Conservation (phyloP, 2,888 invertebrate genomes). For the Carcina quercana region DNA sequence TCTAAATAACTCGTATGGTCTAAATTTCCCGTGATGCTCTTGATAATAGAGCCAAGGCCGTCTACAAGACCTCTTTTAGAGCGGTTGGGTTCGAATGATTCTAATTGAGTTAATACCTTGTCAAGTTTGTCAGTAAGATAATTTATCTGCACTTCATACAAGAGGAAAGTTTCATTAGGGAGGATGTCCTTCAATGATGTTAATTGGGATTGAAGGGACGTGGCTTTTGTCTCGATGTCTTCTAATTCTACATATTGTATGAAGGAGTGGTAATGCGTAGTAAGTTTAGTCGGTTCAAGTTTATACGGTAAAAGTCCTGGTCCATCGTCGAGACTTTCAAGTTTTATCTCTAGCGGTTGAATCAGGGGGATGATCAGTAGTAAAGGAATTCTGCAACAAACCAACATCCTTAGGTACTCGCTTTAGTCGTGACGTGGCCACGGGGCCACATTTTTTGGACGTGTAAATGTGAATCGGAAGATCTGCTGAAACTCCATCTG, state of each 20-base stretch:
- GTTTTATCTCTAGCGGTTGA: constrained; percentile 7
- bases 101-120: neutral
- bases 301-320: constrained; percentile 8
- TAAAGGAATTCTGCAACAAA: constrained; percentile 22
- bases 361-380: neutral
- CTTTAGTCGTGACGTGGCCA: constrained; percentile 19
- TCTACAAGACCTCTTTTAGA: constrained; percentile 7
- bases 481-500: constrained; percentile 18
- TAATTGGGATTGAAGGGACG: neutral
- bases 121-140: constrained; percentile 1
- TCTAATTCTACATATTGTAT: constrained; percentile 5
- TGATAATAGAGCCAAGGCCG: constrained; percentile 18
- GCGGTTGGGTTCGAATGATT: constrained; percentile 1
- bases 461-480: constrained; percentile 24
- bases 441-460: constrained; percentile 15
- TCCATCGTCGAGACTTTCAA: constrained; percentile 9
- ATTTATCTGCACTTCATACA: constrained; percentile 6
- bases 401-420: constrained; percentile 13
- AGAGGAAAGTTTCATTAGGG: neutral
- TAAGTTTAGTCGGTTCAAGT: constrained; percentile 4
- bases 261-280: constrained; percentile 8
- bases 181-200: neutral
- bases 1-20: constrained; percentile 10
- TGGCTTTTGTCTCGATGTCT: constrained; percentile 2
- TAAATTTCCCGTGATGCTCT: constrained; percentile 19